Base-by-base conservation (phyloP, 2,113 vertebrate species). In the Ageneiosus marmoratus region DNA sequence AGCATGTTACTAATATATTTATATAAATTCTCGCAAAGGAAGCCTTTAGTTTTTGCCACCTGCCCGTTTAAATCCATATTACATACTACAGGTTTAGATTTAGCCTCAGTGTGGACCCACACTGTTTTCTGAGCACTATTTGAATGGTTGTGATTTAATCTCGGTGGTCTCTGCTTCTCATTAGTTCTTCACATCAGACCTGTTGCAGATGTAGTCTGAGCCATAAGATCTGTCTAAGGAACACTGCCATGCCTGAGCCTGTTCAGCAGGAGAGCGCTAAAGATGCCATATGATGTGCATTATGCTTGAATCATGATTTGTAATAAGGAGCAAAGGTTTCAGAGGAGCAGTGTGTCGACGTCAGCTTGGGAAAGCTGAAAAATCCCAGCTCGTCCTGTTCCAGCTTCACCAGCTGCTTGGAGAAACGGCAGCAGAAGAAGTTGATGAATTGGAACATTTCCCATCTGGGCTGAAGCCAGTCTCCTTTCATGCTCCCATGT, bases 401-500 rank as follows among this genome's bases (percentile, higher is more conserved):
- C 72, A 44, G 56, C 63, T 76, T 53, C 74, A 51, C 46, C 72
- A 75, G 50, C 56, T 32, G 53, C 75, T 72, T 55, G 53, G 50
- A 62, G 65, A 37, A 34, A 34, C n/a, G 16, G 82, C 78, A 75
- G 41, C 81, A 78, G 83, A 75, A 55, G 79, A 9, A 15, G 79
- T 76, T 82, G 87, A 88, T 88, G 82, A 86, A 88, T 78, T 79
- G 78, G 62, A 77, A 84, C 62, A 67, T 83, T 83, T 69, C 84
- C 50, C 69, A 76, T 86, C 51, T 41, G 58, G 58, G 77, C 67
- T 62, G 48, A 65, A 84, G 83, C 70, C 55, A 48, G 70, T 60
- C 56, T 70, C 41, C 44, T 84, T 85, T 84, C 76, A 84, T 76
- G 79, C 55, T 80, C 22, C 44, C 80, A 41, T 65, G 46, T 74